Percentiles rank a stretch among this genome's conserved stretches.
Evolutionary conservation across 2,888 invertebrate genomes (phyloP).

Genomic region (Rhamnusium bicolor): DNA sequence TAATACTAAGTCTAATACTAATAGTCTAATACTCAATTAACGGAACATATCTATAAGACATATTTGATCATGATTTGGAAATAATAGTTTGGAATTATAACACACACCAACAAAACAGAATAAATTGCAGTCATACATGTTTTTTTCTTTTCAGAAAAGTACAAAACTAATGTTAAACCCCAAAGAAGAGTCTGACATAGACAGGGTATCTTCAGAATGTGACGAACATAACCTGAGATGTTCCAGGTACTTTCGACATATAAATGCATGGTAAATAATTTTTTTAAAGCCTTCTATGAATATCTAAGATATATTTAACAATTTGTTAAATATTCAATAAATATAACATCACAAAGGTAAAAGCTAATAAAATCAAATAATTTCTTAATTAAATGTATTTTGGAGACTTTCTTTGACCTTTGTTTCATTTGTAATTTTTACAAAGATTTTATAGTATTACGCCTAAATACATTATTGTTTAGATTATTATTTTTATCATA

Average conservation of each 20-base stretch:
- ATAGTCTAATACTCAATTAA: no score
- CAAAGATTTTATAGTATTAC: no score
- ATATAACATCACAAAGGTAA: background rate
- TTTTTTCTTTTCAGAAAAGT: slow-evolving; percentile 63
- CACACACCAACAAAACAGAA: background rate
- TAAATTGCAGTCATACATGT: background rate
- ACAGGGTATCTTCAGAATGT: slow-evolving; percentile 69
- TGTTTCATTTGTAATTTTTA: no score
- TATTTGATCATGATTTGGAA: no score
- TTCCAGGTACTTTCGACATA: slow-evolving; percentile 65
- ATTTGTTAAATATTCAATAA: background rate
- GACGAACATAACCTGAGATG: slow-evolving; percentile 67
- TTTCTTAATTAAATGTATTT: background rate
- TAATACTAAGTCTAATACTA: no score
- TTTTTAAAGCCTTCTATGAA: slow-evolving; percentile 20
- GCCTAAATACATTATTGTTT: no score
- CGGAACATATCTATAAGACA: no score
- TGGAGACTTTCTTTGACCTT: background rate
- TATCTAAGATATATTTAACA: background rate
- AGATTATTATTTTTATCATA: no score
- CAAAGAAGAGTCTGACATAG: slow-evolving; percentile 70
- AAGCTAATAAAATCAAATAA: background rate
- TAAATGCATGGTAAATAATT: slow-evolving; percentile 62
- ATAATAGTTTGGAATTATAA: no score
- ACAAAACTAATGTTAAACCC: slow-evolving; percentile 65